Base-by-base conservation (phyloP, 2,888 invertebrate genomes). In the Aquatica leii region DNA sequence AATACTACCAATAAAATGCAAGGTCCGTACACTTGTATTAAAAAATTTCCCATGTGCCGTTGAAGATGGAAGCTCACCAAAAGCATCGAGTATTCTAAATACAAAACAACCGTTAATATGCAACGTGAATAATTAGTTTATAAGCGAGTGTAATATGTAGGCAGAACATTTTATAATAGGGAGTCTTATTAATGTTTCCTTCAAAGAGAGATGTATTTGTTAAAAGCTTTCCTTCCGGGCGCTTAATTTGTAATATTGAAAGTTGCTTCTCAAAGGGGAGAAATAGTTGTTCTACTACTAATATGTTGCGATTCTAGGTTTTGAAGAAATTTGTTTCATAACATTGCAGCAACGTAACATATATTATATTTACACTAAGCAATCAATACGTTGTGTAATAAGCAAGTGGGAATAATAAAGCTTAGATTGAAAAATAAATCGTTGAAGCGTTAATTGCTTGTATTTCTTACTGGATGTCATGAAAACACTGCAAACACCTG, bases 1-100 rank as follows among this genome's bases (percentile, higher is more conserved):
- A 94, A 84, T n/a, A 93, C 90, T 1, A 93, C 93, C 12, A 94
- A 85, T 50, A 94, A 85, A 43, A 92, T 88, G 74, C 93, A 94
- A 0, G 94, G 94, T 0, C 93, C 90, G 77, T 94, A 94, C 8
- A 93, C 93, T 83, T 94, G 93, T 71, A 94, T 91, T 41, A 94
- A 83, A 78, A 93, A 94, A 80, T 92, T 92, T n/a, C 93, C 93
- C 87, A 92, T 91, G 79, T 92, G 92, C 2, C 94, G 84, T 79
- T 90, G 88, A 34, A 93, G 85, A 79, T 90, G 90, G 75, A 93
- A 92, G 74, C 89, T 89, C 0, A 90, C 91, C 76, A 90, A 82
- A 14, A 92, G 81, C 87, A 90, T 89, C 52, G 89, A 89, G 76
- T 88, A 89, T 72, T 89, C 87, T 88, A 37, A 37, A 37, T 37